A percentile compares a stretch with the other conserved stretches of the same genome.
phyloP scores from a whole-genome alignment of 2,113 vertebrate genomes.

The Chlorodrepanis virens region DNA sequence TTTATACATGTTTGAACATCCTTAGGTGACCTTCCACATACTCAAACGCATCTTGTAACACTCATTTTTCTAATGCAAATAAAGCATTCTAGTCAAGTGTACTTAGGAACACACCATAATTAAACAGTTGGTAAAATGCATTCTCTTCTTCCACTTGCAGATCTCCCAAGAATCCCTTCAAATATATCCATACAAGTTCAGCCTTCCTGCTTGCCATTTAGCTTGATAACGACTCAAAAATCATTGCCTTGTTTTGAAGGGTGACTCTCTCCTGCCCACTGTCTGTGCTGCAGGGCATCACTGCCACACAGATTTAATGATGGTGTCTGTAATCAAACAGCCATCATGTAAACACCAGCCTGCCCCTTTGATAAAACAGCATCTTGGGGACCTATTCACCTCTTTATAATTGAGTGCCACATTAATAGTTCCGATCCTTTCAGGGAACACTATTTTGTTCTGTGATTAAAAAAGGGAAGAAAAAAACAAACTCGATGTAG shows the following conservation, averaged over 20 bases:
- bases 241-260: slow-evolving; percentile 71
- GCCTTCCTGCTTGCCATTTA: slow-evolving; percentile 75
- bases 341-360: slow-evolving; percentile 73
- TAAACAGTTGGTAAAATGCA: slow-evolving; percentile 79
- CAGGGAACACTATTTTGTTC: slow-evolving; percentile 78
- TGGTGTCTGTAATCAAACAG: slow-evolving; percentile 74
- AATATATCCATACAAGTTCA: slow-evolving; percentile 68
- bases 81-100: slow-evolving; percentile 67
- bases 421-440: slow-evolving; percentile 81
- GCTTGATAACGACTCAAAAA: slow-evolving; percentile 74
- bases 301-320: slow-evolving; percentile 79
- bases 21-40: slow-evolving; percentile 49
- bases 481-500: slow-evolving; percentile 50
- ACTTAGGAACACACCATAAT: slow-evolving; percentile 72
- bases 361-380: slow-evolving; percentile 73
- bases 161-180: slow-evolving; percentile 85
- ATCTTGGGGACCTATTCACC: slow-evolving; percentile 76
- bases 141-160: slow-evolving; percentile 76
- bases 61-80: slow-evolving; percentile 61
- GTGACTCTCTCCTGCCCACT: slow-evolving; percentile 71
- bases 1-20: slow-evolving; percentile 13
- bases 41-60: slow-evolving; percentile 50
- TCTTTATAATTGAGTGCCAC: slow-evolving; percentile 80
- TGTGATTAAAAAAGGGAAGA: slow-evolving; percentile 73
- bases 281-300: slow-evolving; percentile 63